A percentile compares a stretch with the other conserved stretches of the same genome.
Conservation (phyloP, 2,797 vertebrate species). For the Malurus splendens region DNA sequence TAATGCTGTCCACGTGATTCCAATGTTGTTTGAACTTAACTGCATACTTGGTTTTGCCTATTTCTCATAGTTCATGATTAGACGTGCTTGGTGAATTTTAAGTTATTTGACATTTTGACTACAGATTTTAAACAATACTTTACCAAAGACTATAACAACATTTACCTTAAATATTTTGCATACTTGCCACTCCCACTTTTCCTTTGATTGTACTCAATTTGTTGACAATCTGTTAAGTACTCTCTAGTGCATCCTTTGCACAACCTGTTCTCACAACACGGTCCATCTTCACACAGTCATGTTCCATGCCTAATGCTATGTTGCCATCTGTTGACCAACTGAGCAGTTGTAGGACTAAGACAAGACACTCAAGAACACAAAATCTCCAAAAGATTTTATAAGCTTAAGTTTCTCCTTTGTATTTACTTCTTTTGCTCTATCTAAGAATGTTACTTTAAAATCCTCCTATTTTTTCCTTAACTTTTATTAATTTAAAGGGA, state of each 20-base stretch:
- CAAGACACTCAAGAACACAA: not conserved
- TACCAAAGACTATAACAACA: not conserved
- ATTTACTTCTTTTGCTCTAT: not conserved
- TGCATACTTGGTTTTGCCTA: not conserved
- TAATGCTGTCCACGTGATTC: not conserved
- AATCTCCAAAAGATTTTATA: not conserved
- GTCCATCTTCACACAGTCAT: not conserved
- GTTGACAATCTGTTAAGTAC: not conserved
- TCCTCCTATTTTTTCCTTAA: not conserved
- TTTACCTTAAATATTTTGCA: not conserved
- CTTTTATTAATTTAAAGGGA: not conserved
- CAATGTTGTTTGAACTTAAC: not conserved
- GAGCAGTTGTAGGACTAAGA: not conserved
- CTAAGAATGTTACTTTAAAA: not conserved
- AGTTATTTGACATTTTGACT: not conserved
- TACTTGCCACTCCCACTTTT: not conserved
- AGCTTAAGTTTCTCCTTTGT: not conserved
- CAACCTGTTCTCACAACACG: not conserved
- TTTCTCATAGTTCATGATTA: not conserved
- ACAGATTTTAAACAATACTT: not conserved
- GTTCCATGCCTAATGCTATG: slow-evolving; percentile 11
- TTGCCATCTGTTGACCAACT: slow-evolving; percentile 50
- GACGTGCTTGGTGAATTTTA: not conserved
- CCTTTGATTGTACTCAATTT: not conserved
- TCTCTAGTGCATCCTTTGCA: not conserved